Evolutionary conservation across 2,797 vertebrate genomes (phyloP), one percentile per base, ranked within the genome.

Genomic region (Myripristis murdjan): DNA sequence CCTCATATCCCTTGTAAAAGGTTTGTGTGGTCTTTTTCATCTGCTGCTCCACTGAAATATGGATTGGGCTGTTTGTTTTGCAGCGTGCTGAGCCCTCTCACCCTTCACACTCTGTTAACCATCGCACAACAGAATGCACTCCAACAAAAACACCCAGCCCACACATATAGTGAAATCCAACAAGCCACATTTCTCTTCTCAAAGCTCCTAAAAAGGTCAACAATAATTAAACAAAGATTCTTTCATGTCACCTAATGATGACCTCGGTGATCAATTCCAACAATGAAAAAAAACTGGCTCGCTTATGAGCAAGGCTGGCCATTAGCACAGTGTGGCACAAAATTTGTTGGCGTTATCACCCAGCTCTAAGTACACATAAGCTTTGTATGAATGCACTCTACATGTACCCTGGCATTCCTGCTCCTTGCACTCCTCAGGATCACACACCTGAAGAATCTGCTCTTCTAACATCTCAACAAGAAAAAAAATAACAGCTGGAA

Each of bases 81-180:
- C 49, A 65, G 39, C 62, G 64, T 47, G 57, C 44, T 26, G 35
- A 48, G 31, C 26, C 33, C 20, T 60, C 49, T 75, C 28, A 39
- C 59, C 63, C 73, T 77, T 81, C 73, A 82, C 70, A 75, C 72
- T 62, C 71, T 49, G 65, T 81, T 73, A 76, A 28, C 68, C 54
- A 22, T 22, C 49, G 28, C 65, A 72, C 41, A 57, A 68, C 46
- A 65, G 12, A 55, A 60, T 49, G 43, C 52, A 31, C 44, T 33
- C 51, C 10, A 51, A 62, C 58, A 41, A 72, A 70, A 37, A 37
- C 58, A 56, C 64, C n/a, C 26, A 35, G 49, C 37, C 18, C 47
- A 37, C 58, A 62, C 14, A 52, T 68, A 65, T 59, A 60, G 61
- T 16, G 62, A 22, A 64, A 20, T 39, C 35, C 35, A 64, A 43